phyloP scores from a whole-genome alignment of 2,113 vertebrate genomes.

The Heterocephalus glaber region DNA sequence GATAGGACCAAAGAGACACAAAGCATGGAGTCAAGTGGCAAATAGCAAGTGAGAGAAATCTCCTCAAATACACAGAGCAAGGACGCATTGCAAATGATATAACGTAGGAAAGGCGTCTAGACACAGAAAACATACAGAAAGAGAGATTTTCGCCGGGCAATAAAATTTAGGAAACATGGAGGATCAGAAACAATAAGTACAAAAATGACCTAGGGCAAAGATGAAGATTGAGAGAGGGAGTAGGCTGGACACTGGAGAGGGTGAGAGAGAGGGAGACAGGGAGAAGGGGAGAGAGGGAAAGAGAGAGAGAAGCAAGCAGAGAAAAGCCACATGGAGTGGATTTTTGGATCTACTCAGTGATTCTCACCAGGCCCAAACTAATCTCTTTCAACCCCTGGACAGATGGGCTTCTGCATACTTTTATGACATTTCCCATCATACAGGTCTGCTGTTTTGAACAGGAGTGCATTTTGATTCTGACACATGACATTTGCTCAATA shows the following conservation, averaged over 20 bases:
- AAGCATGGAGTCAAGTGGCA: rapidly evolving
- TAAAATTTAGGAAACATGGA: background rate
- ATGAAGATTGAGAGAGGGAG: background rate
- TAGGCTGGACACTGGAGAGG: rapidly evolving
- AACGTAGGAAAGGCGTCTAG: background rate
- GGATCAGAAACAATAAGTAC: background rate
- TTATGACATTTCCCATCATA: background rate
- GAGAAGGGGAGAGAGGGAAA: background rate
- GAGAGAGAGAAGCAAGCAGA: background rate
- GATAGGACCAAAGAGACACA: background rate
- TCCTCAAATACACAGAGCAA: background rate
- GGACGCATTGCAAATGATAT: background rate
- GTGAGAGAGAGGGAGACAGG: too few relatives aligned
- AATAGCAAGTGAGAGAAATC: background rate
- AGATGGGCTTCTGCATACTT: background rate
- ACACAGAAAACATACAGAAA: background rate
- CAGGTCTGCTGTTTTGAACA: background rate
- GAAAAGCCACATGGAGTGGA: background rate
- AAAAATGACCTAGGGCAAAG: background rate
- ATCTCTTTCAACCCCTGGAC: background rate
- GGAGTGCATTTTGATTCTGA: slow-evolving; percentile 16
- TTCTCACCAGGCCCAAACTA: background rate
- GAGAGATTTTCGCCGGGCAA: background rate
- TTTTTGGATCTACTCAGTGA: background rate
- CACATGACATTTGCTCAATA: background rate